phyloP scores from a whole-genome alignment of 2,888 invertebrate genomes.

The Macroteleia sp. region DNA sequence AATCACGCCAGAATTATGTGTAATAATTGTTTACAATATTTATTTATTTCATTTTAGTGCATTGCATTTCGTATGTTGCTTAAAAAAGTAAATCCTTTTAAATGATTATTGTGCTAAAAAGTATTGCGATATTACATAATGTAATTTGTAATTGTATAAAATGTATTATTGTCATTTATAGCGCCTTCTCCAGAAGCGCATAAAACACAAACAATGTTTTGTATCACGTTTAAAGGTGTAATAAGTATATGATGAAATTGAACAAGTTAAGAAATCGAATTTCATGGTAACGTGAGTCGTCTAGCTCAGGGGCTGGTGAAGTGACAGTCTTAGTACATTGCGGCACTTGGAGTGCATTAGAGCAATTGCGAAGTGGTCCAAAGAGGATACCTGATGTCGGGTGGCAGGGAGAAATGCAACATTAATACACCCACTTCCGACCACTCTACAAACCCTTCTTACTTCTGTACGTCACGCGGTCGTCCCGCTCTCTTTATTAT shows the following conservation, averaged over 20 bases:
- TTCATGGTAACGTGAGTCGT: slow-evolving; percentile 60
- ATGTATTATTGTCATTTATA: slow-evolving; percentile 11
- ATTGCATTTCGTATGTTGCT: too few species aligned
- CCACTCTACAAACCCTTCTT: slow-evolving; percentile 63
- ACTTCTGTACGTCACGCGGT: slow-evolving; percentile 68
- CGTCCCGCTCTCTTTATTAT: slow-evolving; percentile 71
- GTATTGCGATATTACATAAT: too few species aligned
- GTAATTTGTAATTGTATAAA: slow-evolving; percentile 1
- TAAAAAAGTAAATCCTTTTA: too few species aligned
- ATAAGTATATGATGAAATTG: slow-evolving; percentile 64
- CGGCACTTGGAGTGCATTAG: slow-evolving; percentile 73
- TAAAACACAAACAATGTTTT: slow-evolving; percentile 48
- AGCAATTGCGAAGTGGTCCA: slow-evolving; percentile 75
- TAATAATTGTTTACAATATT: not conserved
- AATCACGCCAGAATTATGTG: too few species aligned
- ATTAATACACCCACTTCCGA: slow-evolving; percentile 72
- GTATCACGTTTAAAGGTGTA: slow-evolving; percentile 43
- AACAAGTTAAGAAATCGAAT: slow-evolving; percentile 63
- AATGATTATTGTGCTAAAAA: too few species aligned
- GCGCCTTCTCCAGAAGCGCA: not conserved
- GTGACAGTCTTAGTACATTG: slow-evolving; percentile 68
- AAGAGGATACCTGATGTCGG: slow-evolving; percentile 73
- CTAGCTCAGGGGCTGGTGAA: slow-evolving; percentile 57
- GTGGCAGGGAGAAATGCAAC: slow-evolving; percentile 71
- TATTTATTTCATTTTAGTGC: too few species aligned